Evolutionary conservation across 1,140 invertebrate genomes (phyloP).

Genomic region (Matsumurasca onukii): DNA sequence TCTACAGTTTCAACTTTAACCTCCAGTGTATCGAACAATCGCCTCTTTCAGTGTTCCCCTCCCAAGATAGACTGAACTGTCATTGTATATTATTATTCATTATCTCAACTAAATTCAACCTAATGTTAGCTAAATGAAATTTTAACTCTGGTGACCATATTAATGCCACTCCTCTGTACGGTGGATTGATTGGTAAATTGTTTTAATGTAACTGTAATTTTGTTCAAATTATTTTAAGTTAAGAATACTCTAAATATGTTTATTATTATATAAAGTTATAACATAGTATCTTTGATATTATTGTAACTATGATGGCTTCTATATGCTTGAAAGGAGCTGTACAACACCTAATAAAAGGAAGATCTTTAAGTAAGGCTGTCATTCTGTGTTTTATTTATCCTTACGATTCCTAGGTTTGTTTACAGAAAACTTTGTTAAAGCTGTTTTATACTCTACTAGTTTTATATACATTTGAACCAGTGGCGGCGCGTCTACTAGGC

Average conservation of each 20-base stretch:
- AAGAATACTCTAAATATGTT: slow-evolving; percentile 36
- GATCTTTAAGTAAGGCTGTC: slow-evolving; percentile 28
- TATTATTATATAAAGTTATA: slow-evolving; percentile 33
- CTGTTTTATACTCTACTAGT: too few species aligned
- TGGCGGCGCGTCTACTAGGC: too few species aligned
- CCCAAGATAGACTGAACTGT: slow-evolving; percentile 15
- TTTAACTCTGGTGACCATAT: slow-evolving; percentile 29
- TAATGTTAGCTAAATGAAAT: slow-evolving; percentile 14
- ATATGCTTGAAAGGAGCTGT: slow-evolving; percentile 36
- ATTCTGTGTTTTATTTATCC: slow-evolving; percentile 6
- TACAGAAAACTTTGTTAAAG: too few species aligned
- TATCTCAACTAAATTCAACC: slow-evolving; percentile 10
- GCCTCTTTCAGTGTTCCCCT: slow-evolving; percentile 23
- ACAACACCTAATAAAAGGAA: slow-evolving; percentile 32
- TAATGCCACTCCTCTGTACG: slow-evolving; percentile 18
- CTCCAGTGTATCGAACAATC: slow-evolving; percentile 20
- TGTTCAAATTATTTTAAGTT: slow-evolving; percentile 30
- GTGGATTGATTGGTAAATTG: background rate
- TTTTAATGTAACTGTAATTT: slow-evolving; percentile 33
- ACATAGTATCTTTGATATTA: slow-evolving; percentile 36
- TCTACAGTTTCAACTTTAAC: slow-evolving; percentile 33
- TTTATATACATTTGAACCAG: too few species aligned
- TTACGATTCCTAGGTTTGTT: too few species aligned
- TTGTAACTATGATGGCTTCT: slow-evolving; percentile 37
- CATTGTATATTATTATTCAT: slow-evolving; percentile 24